phyloP scores from a whole-genome alignment of 2,797 vertebrate species.

The Alcedo quadribrachys region DNA sequence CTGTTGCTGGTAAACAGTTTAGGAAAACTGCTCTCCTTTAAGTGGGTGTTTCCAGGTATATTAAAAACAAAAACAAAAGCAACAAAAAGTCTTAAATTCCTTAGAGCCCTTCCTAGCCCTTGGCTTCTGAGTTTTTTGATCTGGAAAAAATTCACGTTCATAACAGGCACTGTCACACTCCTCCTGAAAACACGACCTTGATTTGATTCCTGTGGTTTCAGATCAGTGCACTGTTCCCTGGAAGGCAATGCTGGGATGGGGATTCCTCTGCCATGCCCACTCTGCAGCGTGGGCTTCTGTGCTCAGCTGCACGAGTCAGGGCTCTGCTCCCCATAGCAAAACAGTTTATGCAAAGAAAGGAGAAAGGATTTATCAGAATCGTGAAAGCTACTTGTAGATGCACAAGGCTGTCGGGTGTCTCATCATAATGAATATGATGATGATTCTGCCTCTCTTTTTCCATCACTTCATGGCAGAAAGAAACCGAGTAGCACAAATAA shows the following conservation, averaged over 20 bases:
- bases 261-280: not conserved
- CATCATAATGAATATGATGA: not conserved
- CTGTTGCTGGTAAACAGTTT: not conserved
- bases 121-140: not conserved
- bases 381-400: not conserved
- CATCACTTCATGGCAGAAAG: not conserved
- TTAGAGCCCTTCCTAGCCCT: not conserved
- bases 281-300: not conserved
- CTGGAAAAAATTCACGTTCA: not conserved
- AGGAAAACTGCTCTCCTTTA: not conserved
- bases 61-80: accelerated
- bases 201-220: not conserved
- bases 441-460: not conserved
- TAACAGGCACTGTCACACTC: not conserved
- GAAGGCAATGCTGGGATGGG: not conserved
- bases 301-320: not conserved
- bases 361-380: not conserved
- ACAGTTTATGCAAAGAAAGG: not conserved
- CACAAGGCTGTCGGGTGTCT: not conserved
- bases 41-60: not conserved
- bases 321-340: not conserved
- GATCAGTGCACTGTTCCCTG: not conserved
- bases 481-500: not conserved
- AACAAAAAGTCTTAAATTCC: not conserved
- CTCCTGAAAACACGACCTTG: not conserved